Evolutionary conservation across 53 echinoderm and acorn worm genomes (phyloP).

Genomic region (Luidia sarsii): DNA sequence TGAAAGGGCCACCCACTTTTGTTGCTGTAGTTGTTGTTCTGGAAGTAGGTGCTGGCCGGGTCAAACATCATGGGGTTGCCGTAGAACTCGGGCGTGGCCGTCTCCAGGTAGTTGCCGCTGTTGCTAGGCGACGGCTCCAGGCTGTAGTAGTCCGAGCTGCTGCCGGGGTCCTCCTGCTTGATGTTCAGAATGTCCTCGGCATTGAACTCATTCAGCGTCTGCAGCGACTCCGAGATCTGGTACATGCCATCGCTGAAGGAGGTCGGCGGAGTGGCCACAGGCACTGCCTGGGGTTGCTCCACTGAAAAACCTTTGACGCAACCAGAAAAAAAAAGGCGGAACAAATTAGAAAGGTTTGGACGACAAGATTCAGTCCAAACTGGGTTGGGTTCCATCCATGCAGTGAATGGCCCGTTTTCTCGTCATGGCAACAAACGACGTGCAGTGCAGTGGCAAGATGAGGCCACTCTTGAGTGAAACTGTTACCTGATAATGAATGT

Average conservation of each 20-base stretch:
- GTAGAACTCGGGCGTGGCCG: constrained; percentile 76
- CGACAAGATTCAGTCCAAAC: too few species aligned
- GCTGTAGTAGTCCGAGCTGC: constrained; percentile 99
- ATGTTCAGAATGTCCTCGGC: constrained; percentile 96
- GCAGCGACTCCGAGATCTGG: constrained; percentile 93
- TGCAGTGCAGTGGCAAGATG: too few species aligned
- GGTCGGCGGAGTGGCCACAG: constrained; percentile 82
- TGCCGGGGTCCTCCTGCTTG: constrained; percentile 89
- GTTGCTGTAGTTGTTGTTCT: constrained; percentile 66
- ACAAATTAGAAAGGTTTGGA: too few species aligned
- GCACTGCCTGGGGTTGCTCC: constrained; percentile 99
- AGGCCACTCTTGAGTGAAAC: too few species aligned
- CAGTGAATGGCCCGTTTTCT: too few species aligned
- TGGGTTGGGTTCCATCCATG: too few species aligned
- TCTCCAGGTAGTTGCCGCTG: constrained; percentile 69
- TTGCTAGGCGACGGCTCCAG: constrained; percentile 86
- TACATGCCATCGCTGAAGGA: constrained; percentile 84
- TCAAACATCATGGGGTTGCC: constrained; percentile 88
- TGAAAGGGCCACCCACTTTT: constrained; percentile 53
- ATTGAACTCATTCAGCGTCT: constrained; percentile 97
- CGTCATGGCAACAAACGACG: too few species aligned
- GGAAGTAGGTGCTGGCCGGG: constrained; percentile 75
- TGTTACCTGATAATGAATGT: too few species aligned
- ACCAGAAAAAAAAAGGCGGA: too few species aligned
- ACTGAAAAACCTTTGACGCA: constrained; percentile 85